These are phyloP conservation scores for Plagodis dolabraria DNA, from an alignment of 2,888 invertebrate species.

Conservation along the genomic window DNA sequence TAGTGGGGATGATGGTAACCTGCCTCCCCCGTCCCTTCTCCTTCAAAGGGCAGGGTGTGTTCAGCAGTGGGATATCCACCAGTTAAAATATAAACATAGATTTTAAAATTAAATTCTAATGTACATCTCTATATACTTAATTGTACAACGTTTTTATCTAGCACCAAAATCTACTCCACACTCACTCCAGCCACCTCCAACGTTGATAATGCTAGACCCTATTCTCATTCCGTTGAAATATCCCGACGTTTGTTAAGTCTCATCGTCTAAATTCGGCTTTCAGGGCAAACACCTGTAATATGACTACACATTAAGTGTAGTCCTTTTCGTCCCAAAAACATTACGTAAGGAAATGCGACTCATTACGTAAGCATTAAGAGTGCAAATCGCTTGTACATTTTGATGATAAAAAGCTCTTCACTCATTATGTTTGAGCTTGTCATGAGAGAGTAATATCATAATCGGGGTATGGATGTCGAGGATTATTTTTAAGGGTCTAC, in stretches of 20 bases:
- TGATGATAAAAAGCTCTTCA: conserved; percentile 34
- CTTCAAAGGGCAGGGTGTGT: too few relatives aligned
- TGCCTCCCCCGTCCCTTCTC: too few relatives aligned
- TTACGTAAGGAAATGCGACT: conserved; percentile 56
- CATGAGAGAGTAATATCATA: conserved; percentile 30
- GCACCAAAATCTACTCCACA: neutral
- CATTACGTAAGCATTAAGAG: conserved; percentile 54
- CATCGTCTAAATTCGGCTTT: conserved; percentile 54
- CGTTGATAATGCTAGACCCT: conserved; percentile 8
- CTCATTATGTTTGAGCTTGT: conserved; percentile 27
- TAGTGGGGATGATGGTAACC: too few relatives aligned
- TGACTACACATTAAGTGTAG: conserved; percentile 59
- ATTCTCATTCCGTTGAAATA: conserved; percentile 16
- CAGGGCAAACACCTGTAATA: conserved; percentile 58
- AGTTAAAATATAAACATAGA: too few relatives aligned
- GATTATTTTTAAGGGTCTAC: conserved; percentile 23
- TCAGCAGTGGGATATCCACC: too few relatives aligned
- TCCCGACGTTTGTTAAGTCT: conserved; percentile 30
- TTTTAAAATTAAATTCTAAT: too few relatives aligned
- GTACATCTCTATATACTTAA: too few relatives aligned
- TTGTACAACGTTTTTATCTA: neutral
- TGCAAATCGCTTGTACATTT: conserved; percentile 56
- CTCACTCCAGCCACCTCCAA: neutral
- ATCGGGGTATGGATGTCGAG: conserved; percentile 26
- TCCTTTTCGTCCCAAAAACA: conserved; percentile 58